A percentile compares a stretch with the other conserved stretches of the same genome.
These are phyloP conservation scores for Pogonus chalceus DNA, from an alignment of 1,140 invertebrate genomes.

Conservation along the genomic window DNA sequence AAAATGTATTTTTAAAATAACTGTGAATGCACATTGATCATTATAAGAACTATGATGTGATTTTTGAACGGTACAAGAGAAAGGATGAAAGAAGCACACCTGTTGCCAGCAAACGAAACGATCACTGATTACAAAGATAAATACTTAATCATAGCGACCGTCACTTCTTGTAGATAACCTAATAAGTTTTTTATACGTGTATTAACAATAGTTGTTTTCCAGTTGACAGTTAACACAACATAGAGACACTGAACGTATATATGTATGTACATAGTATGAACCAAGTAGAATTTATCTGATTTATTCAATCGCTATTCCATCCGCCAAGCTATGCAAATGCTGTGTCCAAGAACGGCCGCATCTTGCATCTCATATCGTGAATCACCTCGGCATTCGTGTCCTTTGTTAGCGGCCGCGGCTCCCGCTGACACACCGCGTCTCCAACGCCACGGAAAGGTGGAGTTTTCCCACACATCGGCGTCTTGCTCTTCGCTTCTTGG, in stretches of 20 bases:
- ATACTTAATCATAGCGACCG: background rate
- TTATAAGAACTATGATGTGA: too few species aligned
- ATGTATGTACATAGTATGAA: background rate
- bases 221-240: background rate
- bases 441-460: background rate
- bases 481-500: too few species aligned
- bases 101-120: too few species aligned
- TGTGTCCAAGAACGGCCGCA: background rate
- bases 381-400: background rate
- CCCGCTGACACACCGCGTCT: background rate
- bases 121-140: background rate
- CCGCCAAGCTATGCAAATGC: background rate
- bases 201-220: background rate
- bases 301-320: too few species aligned
- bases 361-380: constrained; percentile 1
- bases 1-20: too few species aligned
- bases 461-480: constrained; percentile 7
- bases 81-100: too few species aligned
- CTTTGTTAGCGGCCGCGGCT: background rate
- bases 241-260: background rate
- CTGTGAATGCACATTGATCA: too few species aligned
- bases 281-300: too few species aligned
- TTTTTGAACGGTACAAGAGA: too few species aligned
- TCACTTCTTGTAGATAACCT: background rate
- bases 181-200: background rate